Evolutionary conservation across 2,888 invertebrate species (phyloP), one percentile per base, ranked within the genome.

Genomic region (Desoria tigrina): DNA sequence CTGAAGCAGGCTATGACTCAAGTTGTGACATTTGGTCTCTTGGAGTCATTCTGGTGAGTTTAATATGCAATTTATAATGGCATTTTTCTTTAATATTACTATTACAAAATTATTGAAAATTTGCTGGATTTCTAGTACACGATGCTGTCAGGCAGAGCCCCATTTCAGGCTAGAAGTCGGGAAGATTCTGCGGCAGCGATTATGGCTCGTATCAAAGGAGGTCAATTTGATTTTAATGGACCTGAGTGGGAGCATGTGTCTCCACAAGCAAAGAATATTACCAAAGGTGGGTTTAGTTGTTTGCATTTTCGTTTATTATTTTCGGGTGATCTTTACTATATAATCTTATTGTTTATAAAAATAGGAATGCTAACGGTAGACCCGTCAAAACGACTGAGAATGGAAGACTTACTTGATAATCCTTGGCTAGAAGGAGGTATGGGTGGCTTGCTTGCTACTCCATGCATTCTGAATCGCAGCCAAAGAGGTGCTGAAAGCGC

Each of bases 11-110:
- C 32, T 97, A 97, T 82, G 92, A 93, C 72, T 90, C 94, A 79
- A 89, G 90, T 78, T 95, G 95, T 83, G 98, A 98, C 82, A 83
- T 96, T 66, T 98, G 97, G 94, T 93, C 94, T 75, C 83, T 98
- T 0, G 98, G 98, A 0, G 95, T 95, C 1, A 92, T 96, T 73
- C 82, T 95, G 79, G 89, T 89, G 76, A 83, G 85, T 37, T 45
- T 65, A 58, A 37, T 57, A 32, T 66, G 53, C 16, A 61, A 32
- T 27, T n/a, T 61, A 50, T n/a, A 23, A 28, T 53, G 32, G 11
- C 4, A 26, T 26, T 61, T 21, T 9, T 56, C 21, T 21, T 27
- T 63, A 4, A 50, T n/a, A n/a, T n/a, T n/a, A n/a, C n/a, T n/a
- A n/a, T 24, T 4, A 16, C 26, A 45, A 55, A 26, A 45, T 24